Evolutionary conservation across 2,888 invertebrate species (phyloP), one percentile per base, ranked within the genome.

Genomic region (Mechanitis messenoides): DNA sequence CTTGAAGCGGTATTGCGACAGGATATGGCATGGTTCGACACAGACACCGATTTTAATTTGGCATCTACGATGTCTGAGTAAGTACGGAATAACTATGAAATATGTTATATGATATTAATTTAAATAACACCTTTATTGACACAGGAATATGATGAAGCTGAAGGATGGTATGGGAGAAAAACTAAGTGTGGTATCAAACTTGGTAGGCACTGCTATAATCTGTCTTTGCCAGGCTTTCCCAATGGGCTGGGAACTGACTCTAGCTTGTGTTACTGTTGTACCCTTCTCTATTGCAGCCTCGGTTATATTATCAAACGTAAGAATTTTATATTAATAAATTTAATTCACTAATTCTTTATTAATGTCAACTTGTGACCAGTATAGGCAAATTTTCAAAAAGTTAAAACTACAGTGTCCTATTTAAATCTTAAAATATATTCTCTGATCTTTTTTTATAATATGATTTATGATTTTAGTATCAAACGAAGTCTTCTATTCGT

Each of bases 111-210:
- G 42, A 9, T 9, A 9, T 42, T 42, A 1, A 50, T 31, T 31
- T 28, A 31, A n/a, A n/a, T 2, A n/a, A 47, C 3, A 6, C 3
- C 47, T 20, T 20, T n/a, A 47, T 46, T 47, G 63, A 68, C 81
- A 38, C 81, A 95, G 95, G 68, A 94, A 95, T 74, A 84, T 95
- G 74, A 92, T 94, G 78, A 94, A 94, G 80, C 89, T 97, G 68
- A 95, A 95, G 74, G 95, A 95, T 66, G 96, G 96, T 0, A 94
- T 96, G 67, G 95, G 95, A 0, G 96, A 96, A 74, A 96, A 96
- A 80, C 80, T 96, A n/a, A 93, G 93, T 0, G 92, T 95, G 62
- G 94, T 95, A 58, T 86, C 93, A 0, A 95, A 94, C 74, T 91
- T 95, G 59, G 84, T 94, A 53, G 92, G 94, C 58, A 93, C 94